A percentile compares a stretch with the other conserved stretches of the same genome.
Conservation (phyloP, 2,797 vertebrate species). For the Myiotriccus ornatus region DNA sequence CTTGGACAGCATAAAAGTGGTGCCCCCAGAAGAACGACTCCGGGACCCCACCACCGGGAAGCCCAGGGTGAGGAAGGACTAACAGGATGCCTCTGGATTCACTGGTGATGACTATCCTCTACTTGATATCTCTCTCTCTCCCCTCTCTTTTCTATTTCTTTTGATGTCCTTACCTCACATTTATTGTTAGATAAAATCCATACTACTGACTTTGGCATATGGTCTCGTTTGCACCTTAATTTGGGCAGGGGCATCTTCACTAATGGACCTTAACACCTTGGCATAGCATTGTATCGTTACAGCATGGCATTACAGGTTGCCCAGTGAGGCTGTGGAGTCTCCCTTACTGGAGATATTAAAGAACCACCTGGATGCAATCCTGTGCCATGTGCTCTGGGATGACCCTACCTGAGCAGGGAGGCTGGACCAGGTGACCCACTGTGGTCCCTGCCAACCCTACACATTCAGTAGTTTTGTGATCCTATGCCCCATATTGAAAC, state of each 20-base stretch:
- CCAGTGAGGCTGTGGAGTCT: neutral
- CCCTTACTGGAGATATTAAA: neutral
- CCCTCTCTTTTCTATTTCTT: neutral
- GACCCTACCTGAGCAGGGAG: neutral
- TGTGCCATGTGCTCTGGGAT: neutral
- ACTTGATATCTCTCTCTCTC: neutral
- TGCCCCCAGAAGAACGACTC: neutral
- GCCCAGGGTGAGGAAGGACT: neutral
- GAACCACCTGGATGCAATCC: neutral
- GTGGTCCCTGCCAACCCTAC: fast-evolving
- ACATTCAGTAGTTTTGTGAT: neutral
- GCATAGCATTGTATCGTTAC: neutral
- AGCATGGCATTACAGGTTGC: neutral
- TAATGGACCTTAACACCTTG: neutral
- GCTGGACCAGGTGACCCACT: neutral
- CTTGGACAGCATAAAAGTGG: neutral
- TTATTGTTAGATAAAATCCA: neutral
- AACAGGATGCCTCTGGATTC: neutral
- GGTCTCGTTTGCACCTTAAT: neutral
- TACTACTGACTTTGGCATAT: neutral
- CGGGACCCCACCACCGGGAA: neutral
- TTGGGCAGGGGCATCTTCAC: neutral
- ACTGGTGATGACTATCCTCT: neutral
- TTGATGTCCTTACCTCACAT: neutral
- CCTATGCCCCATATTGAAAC: neutral